Evolutionary conservation across 2,888 invertebrate genomes (phyloP), one percentile per base, ranked within the genome.

Genomic region (Mythimna albipuncta): DNA sequence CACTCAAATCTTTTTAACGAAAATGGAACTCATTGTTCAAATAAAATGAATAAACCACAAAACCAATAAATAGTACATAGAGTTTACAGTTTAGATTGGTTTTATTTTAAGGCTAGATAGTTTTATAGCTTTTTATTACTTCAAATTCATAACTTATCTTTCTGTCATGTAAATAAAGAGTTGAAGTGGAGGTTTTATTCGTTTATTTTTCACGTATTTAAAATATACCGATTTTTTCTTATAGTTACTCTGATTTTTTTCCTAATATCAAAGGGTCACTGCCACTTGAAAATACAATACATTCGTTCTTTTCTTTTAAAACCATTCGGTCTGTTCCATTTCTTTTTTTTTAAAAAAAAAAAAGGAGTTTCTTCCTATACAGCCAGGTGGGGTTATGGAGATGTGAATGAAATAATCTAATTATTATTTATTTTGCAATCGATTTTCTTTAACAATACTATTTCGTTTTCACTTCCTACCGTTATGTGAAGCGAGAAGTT

Each of bases 241-340:
- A 6, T 57, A 3, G 41, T 58, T 21, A 16, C 9, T 55, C 1
- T 1, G n/a, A 19, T 9, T 58, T 11, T 19, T 55, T 72, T 69
- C 16, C 64, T 61, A 16, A 5, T 71, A 44, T 0, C 57, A 13
- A 69, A 16, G 13, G 47, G 19, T 69, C 6, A 67, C 80, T 69
- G 54, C 35, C 64, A 74, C 80, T 50, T 69, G 6, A 66, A 74
- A 69, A 50, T 35, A 1, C 9, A 66, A 19, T 38, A 70, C 84
- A 63, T 84, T 81, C 80, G 57, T 67, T 83, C 81, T 61, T 63
- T 74, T 54, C 21, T 62, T 35, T 52, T 21, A 44, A 69, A 58
- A 57, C 6, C 85, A 85, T 78, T 78, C 82, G 62, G n/a, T 82
- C 64, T 59, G 16, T 47, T 59, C 44, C n/a, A 2, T 52, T 62